phyloP scores from a whole-genome alignment of 2,797 vertebrate species.

The Luscinia luscinia region DNA sequence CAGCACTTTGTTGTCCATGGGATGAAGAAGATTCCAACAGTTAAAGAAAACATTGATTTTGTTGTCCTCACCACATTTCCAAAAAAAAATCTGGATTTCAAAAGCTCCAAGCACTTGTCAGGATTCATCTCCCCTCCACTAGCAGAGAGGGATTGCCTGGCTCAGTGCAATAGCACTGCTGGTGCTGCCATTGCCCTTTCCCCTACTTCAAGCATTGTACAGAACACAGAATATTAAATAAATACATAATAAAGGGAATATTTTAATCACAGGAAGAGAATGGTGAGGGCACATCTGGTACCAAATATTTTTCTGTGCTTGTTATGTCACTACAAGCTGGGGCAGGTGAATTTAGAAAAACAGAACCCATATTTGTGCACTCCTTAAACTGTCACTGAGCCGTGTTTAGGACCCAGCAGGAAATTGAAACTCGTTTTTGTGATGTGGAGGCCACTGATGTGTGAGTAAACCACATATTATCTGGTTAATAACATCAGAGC shows the following conservation, averaged over 20 bases:
- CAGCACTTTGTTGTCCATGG: not conserved
- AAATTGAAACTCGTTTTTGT: conserved; percentile 52
- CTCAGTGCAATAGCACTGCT: not conserved
- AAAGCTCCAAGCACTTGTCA: not conserved
- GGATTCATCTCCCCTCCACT: not conserved
- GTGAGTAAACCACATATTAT: not conserved
- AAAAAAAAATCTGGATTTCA: not conserved
- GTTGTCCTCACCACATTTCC: not conserved
- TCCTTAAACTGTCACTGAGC: not conserved
- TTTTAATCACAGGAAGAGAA: not conserved
- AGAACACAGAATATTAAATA: not conserved
- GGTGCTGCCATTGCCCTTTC: not conserved
- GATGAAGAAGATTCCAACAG: not conserved
- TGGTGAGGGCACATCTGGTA: not conserved
- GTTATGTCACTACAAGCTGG: not conserved
- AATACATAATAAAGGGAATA: not conserved
- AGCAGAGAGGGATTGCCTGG: not conserved
- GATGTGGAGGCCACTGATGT: not conserved
- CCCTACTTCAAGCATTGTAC: not conserved
- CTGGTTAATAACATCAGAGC: not conserved
- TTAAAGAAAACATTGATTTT: not conserved
- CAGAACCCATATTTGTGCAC: conserved; percentile 30
- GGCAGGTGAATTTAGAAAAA: conserved; percentile 50
- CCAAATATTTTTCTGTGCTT: conserved; percentile 17
- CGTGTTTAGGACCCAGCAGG: conserved; percentile 31